A percentile compares a stretch with the other conserved stretches of the same genome.
phyloP scores from a whole-genome alignment of 2,888 invertebrate species.

The Blastobasis adustella region DNA sequence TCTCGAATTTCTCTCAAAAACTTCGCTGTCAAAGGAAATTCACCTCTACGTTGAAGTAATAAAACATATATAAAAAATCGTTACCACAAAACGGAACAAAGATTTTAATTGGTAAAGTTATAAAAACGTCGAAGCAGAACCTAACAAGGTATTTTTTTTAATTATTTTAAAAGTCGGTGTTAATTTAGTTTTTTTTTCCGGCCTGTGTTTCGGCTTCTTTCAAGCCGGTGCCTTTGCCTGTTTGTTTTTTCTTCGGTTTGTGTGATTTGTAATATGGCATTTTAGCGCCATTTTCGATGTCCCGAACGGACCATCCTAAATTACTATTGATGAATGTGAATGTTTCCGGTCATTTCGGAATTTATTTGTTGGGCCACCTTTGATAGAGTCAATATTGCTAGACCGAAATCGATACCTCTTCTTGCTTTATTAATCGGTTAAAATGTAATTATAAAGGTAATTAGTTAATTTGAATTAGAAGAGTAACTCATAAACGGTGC shows the following conservation, averaged over 20 bases:
- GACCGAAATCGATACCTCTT: too few relatives aligned
- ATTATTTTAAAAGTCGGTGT: constrained; percentile 64
- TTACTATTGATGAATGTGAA: constrained; percentile 49
- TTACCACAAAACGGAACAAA: background rate
- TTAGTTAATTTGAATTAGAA: too few relatives aligned
- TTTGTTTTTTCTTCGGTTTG: constrained; percentile 52
- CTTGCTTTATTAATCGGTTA: too few relatives aligned
- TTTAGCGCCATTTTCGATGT: constrained; percentile 53
- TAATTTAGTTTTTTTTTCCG: constrained; percentile 58
- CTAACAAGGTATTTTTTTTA: constrained; percentile 67
- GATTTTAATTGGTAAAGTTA: constrained; percentile 19
- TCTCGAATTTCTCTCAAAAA: too few relatives aligned
- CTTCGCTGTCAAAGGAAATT: constrained; percentile 5
- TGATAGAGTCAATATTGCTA: background rate
- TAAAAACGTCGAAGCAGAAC: constrained; percentile 45
- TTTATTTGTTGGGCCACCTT: constrained; percentile 32
- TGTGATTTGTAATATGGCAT: constrained; percentile 70
- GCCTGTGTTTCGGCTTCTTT: constrained; percentile 45
- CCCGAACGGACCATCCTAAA: constrained; percentile 46
- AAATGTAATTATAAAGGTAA: too few relatives aligned
- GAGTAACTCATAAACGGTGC: too few relatives aligned
- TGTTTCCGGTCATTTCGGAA: constrained; percentile 46
- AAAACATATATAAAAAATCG: constrained; percentile 6
- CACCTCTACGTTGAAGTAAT: constrained; percentile 15
- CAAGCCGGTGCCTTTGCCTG: constrained; percentile 42